Percentiles rank a stretch among this genome's conserved stretches.
Evolutionary conservation across 1,140 invertebrate species (phyloP).

Genomic region (Brachionus paranguensis): DNA sequence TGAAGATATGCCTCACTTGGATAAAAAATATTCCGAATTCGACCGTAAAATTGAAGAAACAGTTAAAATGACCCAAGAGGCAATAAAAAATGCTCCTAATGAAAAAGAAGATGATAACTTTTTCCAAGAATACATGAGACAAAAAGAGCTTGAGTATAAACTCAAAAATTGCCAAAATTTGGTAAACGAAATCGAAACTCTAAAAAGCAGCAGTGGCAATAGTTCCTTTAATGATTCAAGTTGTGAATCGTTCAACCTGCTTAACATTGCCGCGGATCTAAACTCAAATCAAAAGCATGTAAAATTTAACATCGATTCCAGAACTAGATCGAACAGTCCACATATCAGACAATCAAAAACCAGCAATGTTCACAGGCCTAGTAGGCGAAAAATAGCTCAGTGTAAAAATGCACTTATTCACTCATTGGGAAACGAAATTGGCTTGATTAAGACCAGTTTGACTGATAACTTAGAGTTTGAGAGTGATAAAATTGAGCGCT

Average conservation of each 20-base stretch:
- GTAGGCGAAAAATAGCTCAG: slow-evolving; percentile 15
- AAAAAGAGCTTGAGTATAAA: slow-evolving; percentile 8
- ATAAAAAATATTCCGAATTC: background rate
- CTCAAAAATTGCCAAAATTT: background rate
- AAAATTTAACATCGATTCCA: slow-evolving; percentile 10
- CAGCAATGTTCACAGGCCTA: background rate
- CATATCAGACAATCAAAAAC: background rate
- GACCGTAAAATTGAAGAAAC: slow-evolving; percentile 8
- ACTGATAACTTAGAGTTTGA: background rate
- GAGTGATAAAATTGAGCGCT: background rate
- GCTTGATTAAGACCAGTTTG: background rate
- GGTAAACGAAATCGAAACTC: background rate
- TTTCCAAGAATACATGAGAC: slow-evolving; percentile 10
- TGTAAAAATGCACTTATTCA: background rate
- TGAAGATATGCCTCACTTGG: background rate
- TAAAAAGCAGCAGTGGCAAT: slow-evolving; percentile 24
- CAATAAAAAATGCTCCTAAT: background rate
- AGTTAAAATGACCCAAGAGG: background rate
- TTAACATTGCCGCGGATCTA: background rate
- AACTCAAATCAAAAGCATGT: slow-evolving; percentile 24
- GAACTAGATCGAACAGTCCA: background rate
- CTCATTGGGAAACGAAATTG: background rate
- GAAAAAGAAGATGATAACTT: background rate
- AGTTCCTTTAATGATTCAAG: background rate
- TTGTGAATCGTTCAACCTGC: background rate